Evolutionary conservation across 1,140 invertebrate species (phyloP).

Genomic region (Lepidostoma basale): DNA sequence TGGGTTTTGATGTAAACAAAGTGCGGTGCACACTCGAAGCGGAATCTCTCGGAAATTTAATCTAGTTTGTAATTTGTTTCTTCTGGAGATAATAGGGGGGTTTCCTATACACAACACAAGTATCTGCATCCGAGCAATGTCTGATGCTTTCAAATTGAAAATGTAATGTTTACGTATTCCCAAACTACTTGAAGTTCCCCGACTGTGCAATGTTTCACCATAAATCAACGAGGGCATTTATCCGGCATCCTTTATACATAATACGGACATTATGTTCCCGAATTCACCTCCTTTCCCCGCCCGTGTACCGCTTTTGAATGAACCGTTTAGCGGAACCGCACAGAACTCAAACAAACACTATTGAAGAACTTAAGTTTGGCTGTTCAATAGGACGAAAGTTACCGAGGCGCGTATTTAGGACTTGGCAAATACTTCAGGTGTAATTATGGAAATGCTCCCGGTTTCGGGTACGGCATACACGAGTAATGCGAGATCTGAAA

Average conservation of each 20-base stretch:
- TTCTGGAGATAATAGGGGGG: no score
- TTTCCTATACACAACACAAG: no score
- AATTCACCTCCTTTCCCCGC: constrained; percentile 19
- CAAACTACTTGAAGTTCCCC: not conserved
- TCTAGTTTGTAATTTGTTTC: no score
- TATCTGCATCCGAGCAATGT: no score
- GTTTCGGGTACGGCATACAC: not conserved
- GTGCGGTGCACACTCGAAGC: no score
- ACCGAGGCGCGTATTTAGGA: constrained; percentile 33
- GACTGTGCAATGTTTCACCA: constrained; percentile 13
- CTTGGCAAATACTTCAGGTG: constrained; percentile 37
- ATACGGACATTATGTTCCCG: constrained; percentile 24
- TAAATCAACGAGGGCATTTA: constrained; percentile 19
- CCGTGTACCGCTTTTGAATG: constrained; percentile 4
- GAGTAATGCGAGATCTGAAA: not conserved
- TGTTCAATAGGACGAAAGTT: constrained; percentile 39
- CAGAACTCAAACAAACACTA: constrained; percentile 37
- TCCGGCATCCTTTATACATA: not conserved
- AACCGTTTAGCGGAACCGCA: constrained; percentile 29
- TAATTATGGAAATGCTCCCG: constrained; percentile 37
- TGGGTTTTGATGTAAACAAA: no score
- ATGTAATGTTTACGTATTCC: not conserved
- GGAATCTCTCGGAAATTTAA: no score
- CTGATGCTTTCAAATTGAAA: not conserved
- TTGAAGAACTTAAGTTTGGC: constrained; percentile 30